A percentile compares a stretch with the other conserved stretches of the same genome.
phyloP scores from a whole-genome alignment of 2,888 invertebrate species.

The Cataglyphis rosenhaueri region DNA sequence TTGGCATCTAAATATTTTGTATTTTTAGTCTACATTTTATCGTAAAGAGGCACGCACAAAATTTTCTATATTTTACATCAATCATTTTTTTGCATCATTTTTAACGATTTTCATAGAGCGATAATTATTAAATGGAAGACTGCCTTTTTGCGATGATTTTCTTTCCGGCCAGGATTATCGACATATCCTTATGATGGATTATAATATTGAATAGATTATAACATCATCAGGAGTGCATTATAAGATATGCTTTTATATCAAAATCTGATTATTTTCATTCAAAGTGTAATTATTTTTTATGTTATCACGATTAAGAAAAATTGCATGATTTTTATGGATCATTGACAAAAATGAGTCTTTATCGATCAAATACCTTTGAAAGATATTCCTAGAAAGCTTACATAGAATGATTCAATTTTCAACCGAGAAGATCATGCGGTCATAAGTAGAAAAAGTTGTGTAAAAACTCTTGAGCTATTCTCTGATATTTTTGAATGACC shows the following conservation, averaged over 20 bases:
- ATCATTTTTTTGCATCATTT: background rate
- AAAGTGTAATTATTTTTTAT: background rate
- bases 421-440: background rate
- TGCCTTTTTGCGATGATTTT: conserved; percentile 29
- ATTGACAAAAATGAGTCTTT: background rate
- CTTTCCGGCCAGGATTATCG: conserved; percentile 38
- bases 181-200: background rate
- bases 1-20: background rate
- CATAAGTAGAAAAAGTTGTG: background rate
- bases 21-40: conserved; percentile 14
- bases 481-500: background rate
- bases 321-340: background rate
- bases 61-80: background rate
- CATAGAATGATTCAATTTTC: background rate
- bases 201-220: background rate
- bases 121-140: background rate
- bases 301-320: background rate
- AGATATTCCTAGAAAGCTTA: background rate
- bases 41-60: background rate
- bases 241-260: background rate
- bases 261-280: conserved; percentile 8
- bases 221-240: background rate
- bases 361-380: background rate
- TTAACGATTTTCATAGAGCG: background rate
- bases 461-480: background rate